Evolutionary conservation across 2,888 invertebrate species (phyloP).

Genomic region (Aethes cnicana): DNA sequence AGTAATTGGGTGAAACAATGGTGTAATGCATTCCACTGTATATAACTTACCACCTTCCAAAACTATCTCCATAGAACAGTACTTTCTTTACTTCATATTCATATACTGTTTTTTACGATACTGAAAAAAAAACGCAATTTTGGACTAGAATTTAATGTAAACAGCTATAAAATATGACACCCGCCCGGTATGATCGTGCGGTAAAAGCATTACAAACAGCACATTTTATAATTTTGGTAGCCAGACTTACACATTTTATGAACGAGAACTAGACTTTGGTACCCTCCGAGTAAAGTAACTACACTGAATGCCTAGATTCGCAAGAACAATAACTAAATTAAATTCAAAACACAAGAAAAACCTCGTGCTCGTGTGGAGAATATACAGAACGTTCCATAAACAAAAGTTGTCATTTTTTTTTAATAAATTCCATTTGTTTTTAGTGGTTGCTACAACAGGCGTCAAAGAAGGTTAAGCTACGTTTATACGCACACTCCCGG

Average conservation of each 20-base stretch:
- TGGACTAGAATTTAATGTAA: conserved; percentile 29
- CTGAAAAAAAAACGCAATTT: conserved; percentile 40
- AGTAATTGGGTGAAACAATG: conserved; percentile 35
- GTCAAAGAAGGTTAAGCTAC: too few species aligned
- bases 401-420: conserved; percentile 6
- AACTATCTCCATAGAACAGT: conserved; percentile 52
- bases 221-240: conserved; percentile 8
- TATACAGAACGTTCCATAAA: conserved; percentile 32
- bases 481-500: too few species aligned
- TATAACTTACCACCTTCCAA: conserved; percentile 48
- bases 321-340: conserved; percentile 26
- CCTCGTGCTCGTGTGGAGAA: conserved; percentile 47
- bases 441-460: not conserved
- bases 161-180: conserved; percentile 37
- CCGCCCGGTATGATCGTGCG: conserved; percentile 29
- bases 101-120: conserved; percentile 37
- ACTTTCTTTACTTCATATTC: conserved; percentile 43
- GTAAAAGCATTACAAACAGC: conserved; percentile 21
- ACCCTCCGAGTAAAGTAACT: conserved; percentile 14
- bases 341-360: conserved; percentile 49
- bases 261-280: conserved; percentile 24
- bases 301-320: conserved; percentile 13
- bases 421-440: not conserved
- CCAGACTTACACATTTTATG: conserved; percentile 25
- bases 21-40: conserved; percentile 7